Percentiles rank a stretch among this genome's conserved stretches.
These are phyloP conservation scores for Drosophila pseudoobscura DNA, from an alignment of 1,140 invertebrate species.

Conservation along the genomic window DNA sequence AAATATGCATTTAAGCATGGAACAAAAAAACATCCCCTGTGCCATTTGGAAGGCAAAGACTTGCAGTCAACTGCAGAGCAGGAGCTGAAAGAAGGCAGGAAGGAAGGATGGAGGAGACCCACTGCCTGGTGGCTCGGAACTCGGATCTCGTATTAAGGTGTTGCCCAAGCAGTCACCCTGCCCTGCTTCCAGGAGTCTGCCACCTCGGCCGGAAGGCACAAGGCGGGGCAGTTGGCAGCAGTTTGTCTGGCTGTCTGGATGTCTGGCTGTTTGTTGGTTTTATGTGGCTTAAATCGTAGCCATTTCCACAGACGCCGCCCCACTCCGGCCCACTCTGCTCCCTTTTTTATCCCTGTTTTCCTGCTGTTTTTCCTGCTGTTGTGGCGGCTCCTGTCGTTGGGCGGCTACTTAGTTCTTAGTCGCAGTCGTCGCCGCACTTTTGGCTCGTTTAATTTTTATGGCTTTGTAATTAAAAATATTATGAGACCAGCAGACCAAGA, in stretches of 20 bases:
- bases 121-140: not conserved
- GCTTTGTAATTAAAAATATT: slow-evolving; percentile 74
- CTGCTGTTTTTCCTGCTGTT: slow-evolving; percentile 24
- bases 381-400: slow-evolving; percentile 51
- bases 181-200: not conserved
- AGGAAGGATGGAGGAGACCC: not conserved
- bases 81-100: too few species aligned
- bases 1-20: slow-evolving; percentile 60
- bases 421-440: slow-evolving; percentile 41
- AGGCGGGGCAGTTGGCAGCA: slow-evolving; percentile 10
- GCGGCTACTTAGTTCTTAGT: slow-evolving; percentile 64
- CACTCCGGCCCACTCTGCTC: slow-evolving; percentile 1
- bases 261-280: slow-evolving; percentile 49
- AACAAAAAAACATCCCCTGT: slow-evolving; percentile 53
- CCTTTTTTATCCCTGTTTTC: slow-evolving; percentile 5
- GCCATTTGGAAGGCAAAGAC: slow-evolving; percentile 36
- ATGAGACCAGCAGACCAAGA: slow-evolving; percentile 25
- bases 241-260: slow-evolving; percentile 49
- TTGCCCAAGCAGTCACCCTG: slow-evolving; percentile 55
- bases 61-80: slow-evolving; percentile 56
- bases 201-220: not conserved
- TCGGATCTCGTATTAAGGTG: slow-evolving; percentile 44
- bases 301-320: slow-evolving; percentile 28
- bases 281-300: slow-evolving; percentile 69
- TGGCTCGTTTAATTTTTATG: slow-evolving; percentile 62